phyloP scores from a whole-genome alignment of 2,797 vertebrate species.

The Propithecus perrieri region DNA sequence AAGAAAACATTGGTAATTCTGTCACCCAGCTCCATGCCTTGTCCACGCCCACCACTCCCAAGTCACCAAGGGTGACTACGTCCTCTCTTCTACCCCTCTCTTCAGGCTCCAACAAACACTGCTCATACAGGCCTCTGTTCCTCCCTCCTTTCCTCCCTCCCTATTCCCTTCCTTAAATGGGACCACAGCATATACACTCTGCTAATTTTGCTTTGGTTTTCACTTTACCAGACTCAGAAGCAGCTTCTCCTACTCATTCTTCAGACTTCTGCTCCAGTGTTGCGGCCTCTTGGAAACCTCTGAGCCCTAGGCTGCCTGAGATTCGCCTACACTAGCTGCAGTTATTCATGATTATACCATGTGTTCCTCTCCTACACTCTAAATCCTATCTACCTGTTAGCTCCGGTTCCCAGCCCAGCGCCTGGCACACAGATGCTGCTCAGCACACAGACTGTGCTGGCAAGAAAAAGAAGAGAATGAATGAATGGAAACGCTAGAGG shows the following conservation, averaged over 20 bases:
- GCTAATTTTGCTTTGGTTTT: not conserved
- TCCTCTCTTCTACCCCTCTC: not conserved
- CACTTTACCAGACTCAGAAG: not conserved
- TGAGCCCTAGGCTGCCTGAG: not conserved
- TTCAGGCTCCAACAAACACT: not conserved
- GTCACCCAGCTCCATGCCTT: not conserved
- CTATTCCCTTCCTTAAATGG: not conserved
- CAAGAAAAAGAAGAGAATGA: not conserved
- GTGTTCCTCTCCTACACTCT: not conserved
- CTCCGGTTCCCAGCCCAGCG: not conserved
- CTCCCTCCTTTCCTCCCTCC: not conserved
- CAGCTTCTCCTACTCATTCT: not conserved
- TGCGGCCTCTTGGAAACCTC: not conserved
- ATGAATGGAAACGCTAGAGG: not conserved
- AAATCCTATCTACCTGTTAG: not conserved
- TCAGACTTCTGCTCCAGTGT: not conserved
- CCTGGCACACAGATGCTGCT: not conserved
- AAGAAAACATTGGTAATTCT: not conserved
- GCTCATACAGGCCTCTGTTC: accelerated
- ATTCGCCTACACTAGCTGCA: not conserved
- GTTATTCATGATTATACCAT: not conserved
- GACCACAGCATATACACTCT: not conserved
- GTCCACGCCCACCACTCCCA: not conserved
- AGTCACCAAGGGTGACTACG: not conserved
- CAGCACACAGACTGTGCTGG: not conserved